These are phyloP conservation scores for Drosophila sp. DNA, from an alignment of 1,140 invertebrate species.

Conservation along the genomic window DNA sequence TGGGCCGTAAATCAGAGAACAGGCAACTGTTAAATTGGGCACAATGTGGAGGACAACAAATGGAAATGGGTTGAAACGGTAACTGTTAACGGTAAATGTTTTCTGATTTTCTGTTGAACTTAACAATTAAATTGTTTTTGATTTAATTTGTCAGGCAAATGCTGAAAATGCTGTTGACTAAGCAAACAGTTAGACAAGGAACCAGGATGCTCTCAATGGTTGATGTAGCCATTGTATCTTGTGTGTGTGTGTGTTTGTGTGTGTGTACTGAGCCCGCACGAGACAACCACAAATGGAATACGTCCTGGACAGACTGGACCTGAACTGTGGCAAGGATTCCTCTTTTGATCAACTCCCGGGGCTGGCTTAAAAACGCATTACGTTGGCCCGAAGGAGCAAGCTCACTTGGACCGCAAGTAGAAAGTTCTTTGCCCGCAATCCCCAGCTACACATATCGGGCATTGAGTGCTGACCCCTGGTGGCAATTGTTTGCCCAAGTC, in stretches of 20 bases:
- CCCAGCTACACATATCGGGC: constrained; percentile 8
- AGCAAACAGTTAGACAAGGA: constrained; percentile 51
- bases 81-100: constrained; percentile 21
- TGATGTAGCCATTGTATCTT: background rate
- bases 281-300: constrained; percentile 31
- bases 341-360: constrained; percentile 59
- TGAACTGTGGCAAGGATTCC: constrained; percentile 17
- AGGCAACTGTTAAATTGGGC: constrained; percentile 9
- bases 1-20: constrained; percentile 64
- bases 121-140: constrained; percentile 54
- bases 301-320: background rate
- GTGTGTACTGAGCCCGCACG: constrained; percentile 17
- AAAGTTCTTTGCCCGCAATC: constrained; percentile 47
- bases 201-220: background rate
- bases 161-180: constrained; percentile 61
- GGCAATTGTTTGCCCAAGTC: constrained; percentile 4
- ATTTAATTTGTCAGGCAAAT: constrained; percentile 67
- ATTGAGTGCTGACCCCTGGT: background rate
- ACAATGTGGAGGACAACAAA: constrained; percentile 1
- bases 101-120: constrained; percentile 34
- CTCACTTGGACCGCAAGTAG: constrained; percentile 62
- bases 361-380: constrained; percentile 77
- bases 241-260: constrained; percentile 1
- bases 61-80: constrained; percentile 2
- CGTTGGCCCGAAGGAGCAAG: constrained; percentile 1